These are phyloP conservation scores for Orcinus orca DNA, from an alignment of 2,113 vertebrate species.

Conservation along the genomic window DNA sequence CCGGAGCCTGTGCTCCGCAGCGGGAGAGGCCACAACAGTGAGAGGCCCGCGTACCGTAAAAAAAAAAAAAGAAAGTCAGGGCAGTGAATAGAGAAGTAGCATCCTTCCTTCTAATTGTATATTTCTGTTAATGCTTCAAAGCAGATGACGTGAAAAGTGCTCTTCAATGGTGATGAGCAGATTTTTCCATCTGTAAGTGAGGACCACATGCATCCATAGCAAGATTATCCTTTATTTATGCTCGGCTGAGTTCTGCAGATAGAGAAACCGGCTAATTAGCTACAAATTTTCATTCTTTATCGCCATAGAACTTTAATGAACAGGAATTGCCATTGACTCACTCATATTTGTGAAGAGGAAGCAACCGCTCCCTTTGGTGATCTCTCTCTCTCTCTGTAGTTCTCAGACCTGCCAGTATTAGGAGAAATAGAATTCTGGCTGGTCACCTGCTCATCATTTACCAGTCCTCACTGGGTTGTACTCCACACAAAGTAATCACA, in stretches of 20 bases:
- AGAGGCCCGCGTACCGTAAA: too few species aligned
- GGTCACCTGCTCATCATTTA: background rate
- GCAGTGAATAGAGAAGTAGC: background rate
- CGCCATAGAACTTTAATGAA: slow-evolving; percentile 84
- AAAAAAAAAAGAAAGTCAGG: background rate
- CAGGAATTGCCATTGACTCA: slow-evolving; percentile 80
- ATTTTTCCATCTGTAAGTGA: slow-evolving; percentile 68
- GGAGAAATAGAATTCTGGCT: background rate
- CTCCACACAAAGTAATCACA: slow-evolving; percentile 17
- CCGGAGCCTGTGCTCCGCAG: too few species aligned
- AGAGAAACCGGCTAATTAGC: slow-evolving; percentile 84
- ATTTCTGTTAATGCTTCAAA: slow-evolving; percentile 60
- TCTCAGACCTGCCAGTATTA: background rate
- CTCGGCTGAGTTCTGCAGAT: slow-evolving; percentile 80
- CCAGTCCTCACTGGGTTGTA: background rate
- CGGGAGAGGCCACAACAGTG: too few species aligned
- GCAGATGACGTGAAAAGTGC: slow-evolving; percentile 67
- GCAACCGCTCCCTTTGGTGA: slow-evolving; percentile 71
- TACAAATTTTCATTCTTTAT: slow-evolving; percentile 83
- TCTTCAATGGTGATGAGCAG: slow-evolving; percentile 60
- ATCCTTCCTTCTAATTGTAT: slow-evolving; percentile 30
- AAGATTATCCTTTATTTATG: slow-evolving; percentile 78
- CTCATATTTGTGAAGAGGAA: slow-evolving; percentile 70
- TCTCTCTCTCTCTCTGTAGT: slow-evolving; percentile 67
- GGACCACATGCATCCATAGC: slow-evolving; percentile 73